Evolutionary conservation across 2,888 invertebrate genomes (phyloP), one percentile per base, ranked within the genome.

Genomic region (Diplolepis rosae): DNA sequence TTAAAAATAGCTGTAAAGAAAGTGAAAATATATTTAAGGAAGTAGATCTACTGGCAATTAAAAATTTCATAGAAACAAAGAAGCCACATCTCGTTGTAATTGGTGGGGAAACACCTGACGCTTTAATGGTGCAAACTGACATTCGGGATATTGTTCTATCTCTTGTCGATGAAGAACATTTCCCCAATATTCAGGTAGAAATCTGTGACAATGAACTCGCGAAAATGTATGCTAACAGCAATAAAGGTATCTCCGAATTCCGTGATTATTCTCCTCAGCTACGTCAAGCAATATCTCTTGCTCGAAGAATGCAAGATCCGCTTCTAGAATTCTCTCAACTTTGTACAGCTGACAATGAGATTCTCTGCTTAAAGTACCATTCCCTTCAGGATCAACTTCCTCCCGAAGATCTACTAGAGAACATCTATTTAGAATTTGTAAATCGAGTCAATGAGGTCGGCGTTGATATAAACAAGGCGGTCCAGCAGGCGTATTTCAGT

Each of bases 381-480:
- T 92, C 96, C 0, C 88, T 98, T 56, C 94, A 93, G 89, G 95
- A 95, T 85, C 94, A 95, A 84, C 89, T 95, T 70, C 89, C 93
- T 0, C 96, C 96, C 84, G 98, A 98, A 71, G 95, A 96, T 66
- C 90, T 99, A 54, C 89, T 96, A 1, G 95, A 96, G 82, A 94
- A 95, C 42, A 91, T 99, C 4, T 94, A 95, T 76, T 89, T 97
- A 68, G 98, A 99, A 90, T 95, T 95, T 84, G 96, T 99, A 1
- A 98, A 98, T 87, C 92, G 97, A 68, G 96, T 98, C 0, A 99
- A 99, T 87, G 99, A 99, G 91, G 98, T 99, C 0, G 99, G 99
- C 5, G 97, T 99, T 0, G 99, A 99, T 84, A 94, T 99, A 9
- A 99, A 99, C 86, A 92, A 95, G 83, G 96, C 98, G 0, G 95